Percentiles rank a stretch among this genome's conserved stretches.
Evolutionary conservation across 2,888 invertebrate species (phyloP).

Genomic region (Scaptomyza polygonia): DNA sequence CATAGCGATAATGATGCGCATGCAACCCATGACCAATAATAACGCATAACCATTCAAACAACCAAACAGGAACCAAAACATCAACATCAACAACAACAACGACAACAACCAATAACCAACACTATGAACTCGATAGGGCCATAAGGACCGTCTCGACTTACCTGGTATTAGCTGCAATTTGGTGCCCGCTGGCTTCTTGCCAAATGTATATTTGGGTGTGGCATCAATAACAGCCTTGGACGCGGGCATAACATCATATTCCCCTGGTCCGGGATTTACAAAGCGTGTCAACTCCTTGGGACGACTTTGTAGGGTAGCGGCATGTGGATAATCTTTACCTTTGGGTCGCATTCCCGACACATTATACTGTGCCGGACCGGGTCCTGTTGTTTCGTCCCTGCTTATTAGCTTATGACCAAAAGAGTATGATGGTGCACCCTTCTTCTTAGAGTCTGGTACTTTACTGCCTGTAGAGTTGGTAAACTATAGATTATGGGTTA

Average conservation of each 20-base stretch:
- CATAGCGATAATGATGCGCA: slow-evolving; percentile 51
- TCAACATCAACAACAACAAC: slow-evolving; percentile 8
- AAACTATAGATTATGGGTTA: not conserved
- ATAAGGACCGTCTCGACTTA: slow-evolving; percentile 81
- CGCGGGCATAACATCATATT: slow-evolving; percentile 92
- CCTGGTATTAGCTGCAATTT: slow-evolving; percentile 89
- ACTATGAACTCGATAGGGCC: not conserved
- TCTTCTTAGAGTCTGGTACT: slow-evolving; percentile 90
- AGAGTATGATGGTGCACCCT: slow-evolving; percentile 92
- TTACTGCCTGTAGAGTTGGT: slow-evolving; percentile 87
- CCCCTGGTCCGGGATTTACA: slow-evolving; percentile 94
- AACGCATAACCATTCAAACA: slow-evolving; percentile 48
- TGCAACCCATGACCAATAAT: slow-evolving; percentile 45
- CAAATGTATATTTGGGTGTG: slow-evolving; percentile 90
- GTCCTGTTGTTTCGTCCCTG: slow-evolving; percentile 87
- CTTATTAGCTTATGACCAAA: slow-evolving; percentile 89
- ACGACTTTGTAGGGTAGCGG: slow-evolving; percentile 92
- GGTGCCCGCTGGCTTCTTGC: slow-evolving; percentile 87
- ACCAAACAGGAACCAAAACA: slow-evolving; percentile 37
- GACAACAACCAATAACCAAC: slow-evolving; percentile 30
- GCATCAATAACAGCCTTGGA: slow-evolving; percentile 84
- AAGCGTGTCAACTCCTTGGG: slow-evolving; percentile 84
- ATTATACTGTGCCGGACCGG: slow-evolving; percentile 96
- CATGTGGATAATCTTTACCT: slow-evolving; percentile 91
- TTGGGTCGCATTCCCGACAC: slow-evolving; percentile 93